These are phyloP conservation scores for Noctilio leporinus DNA, from an alignment of 2,113 vertebrate genomes.

Conservation along the genomic window DNA sequence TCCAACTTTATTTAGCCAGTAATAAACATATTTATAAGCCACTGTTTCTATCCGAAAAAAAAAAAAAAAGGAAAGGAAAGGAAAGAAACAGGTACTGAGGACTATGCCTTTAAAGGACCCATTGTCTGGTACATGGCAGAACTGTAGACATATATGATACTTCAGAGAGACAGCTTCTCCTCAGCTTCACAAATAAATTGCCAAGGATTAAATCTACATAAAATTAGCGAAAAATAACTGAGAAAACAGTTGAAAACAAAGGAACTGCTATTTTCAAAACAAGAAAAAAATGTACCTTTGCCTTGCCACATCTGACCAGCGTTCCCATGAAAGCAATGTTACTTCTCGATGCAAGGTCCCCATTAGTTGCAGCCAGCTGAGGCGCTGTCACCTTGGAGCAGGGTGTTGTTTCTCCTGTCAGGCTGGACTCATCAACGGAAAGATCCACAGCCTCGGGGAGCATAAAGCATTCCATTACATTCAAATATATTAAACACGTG, in stretches of 20 bases:
- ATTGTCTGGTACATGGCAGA: not conserved
- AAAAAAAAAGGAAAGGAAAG: not conserved
- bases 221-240: not conserved
- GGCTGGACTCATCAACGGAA: constrained; percentile 94
- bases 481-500: not conserved
- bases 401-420: constrained; percentile 95
- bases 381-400: constrained; percentile 88
- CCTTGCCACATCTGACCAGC: constrained; percentile 94
- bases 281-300: constrained; percentile 84
- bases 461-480: not conserved
- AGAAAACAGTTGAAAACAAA: not conserved
- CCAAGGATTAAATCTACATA: not conserved
- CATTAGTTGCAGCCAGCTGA: constrained; percentile 84
- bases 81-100: not conserved
- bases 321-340: constrained; percentile 99
- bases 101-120: not conserved
- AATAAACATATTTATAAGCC: not conserved
- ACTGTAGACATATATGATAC: not conserved
- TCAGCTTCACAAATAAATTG: not conserved
- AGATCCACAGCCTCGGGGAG: constrained; percentile 87
- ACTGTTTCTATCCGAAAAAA: not conserved
- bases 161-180: not conserved
- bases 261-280: not conserved
- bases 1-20: not conserved
- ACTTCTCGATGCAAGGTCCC: constrained; percentile 92